Evolutionary conservation across 2,888 invertebrate genomes (phyloP), one percentile per base, ranked within the genome.

Genomic region (Lasiommata megera): DNA sequence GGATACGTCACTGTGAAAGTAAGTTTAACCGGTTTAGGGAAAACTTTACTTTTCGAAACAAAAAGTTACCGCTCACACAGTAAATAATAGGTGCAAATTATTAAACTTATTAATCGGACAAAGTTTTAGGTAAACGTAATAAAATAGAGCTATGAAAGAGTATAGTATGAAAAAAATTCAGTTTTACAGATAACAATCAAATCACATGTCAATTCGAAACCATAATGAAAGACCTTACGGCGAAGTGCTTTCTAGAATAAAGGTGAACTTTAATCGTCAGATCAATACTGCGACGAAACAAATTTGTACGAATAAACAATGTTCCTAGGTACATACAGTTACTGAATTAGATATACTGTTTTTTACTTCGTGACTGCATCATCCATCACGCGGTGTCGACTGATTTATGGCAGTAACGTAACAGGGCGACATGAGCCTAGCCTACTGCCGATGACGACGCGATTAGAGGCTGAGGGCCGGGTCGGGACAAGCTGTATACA

Each of bases 341-440:
- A 60, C 60, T 60, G 57, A 64, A 62, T 62, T 62, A 64, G 64
- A 63, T 65, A 61, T 61, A 63, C 66, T 69, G 71, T 76, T 82
- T 85, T 46, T 84, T 84, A 79, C 72, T 71, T 68, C 65, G 71
- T 67, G 70, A 73, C 75, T 76, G 73, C 72, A 77, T 80, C 83
- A 85, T 87, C 80, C 73, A 87, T 87, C 87, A 85, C 78, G 74
- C 71, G 71, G 74, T 72, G 80, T 74, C 80, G 82, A 80, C 86
- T 88, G 88, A 89, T 89, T 88, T 87, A 88, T 87, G 84, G 82
- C 77, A 76, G 75, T 65, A 75, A 75, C 75, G 79, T 74, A 76
- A 74, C 75, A 79, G 72, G 74, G 79, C 78, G 84, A 84, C 82
- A 76, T 74, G 70, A 76, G 77, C 76, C 79, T 72, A 79, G 80